Base-by-base conservation (phyloP, 2,888 invertebrate species). In the Luperina testacea region DNA sequence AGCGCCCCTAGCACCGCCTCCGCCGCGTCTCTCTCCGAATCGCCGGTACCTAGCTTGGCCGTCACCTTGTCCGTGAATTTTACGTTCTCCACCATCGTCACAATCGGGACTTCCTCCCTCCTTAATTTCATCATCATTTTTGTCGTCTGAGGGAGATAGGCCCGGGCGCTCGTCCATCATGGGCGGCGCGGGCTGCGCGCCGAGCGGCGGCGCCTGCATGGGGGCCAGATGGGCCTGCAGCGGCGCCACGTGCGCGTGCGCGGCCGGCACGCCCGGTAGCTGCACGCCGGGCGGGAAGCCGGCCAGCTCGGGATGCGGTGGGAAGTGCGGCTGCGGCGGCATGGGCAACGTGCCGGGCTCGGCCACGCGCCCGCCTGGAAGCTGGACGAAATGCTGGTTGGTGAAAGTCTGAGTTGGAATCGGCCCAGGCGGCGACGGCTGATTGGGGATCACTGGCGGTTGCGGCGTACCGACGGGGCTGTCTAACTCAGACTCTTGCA, bases 401-500 rank as follows among this genome's bases (percentile, higher is more conserved):
- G 98, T 98, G 94, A 98, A 99, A 68, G 98, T 98, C 95, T 98
- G 98, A 51, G 98, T 97, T 45, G 98, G 98, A 91, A 99, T 98
- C 68, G 94, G 94, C 57, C 90, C 95, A 11, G 94, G 93, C 11
- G 94, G 93, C 48, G 95, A 94, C 63, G 95, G 95, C 87, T 97
- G 97, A 67, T 95, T 95, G 57, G 94, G 87, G 17, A 95, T 91
- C 20, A 91, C 93, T 17, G 94, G 97, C 89, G 94, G 97, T 91
- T 95, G 97, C 4, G 97, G 97, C 4, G 97, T 96, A 42, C 96
- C 95, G 51, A 98, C 97, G 0, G 98, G 98, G 73, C 98, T 98
- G 93, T 98, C 98, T 86, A 98, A 97, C 95, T 99, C 99, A 42
- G 99, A 99, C 92, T 99, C 99, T 97, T 99, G 99, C 77, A 99